A percentile compares a stretch with the other conserved stretches of the same genome.
phyloP scores from a whole-genome alignment of 1,140 invertebrate species.

The Elysia chlorotica region DNA sequence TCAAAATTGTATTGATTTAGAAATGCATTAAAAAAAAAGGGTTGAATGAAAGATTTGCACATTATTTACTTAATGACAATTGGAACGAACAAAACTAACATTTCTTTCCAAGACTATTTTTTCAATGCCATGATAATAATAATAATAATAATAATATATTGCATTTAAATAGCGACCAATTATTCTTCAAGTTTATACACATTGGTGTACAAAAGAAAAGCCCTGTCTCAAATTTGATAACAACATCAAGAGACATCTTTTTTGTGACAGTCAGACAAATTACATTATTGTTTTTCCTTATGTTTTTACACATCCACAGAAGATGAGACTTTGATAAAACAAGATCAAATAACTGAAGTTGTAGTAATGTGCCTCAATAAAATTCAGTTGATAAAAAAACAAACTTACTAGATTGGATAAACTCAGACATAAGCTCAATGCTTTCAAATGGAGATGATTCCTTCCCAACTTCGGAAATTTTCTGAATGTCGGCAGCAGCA shows the following conservation, averaged over 20 bases:
- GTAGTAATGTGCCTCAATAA: not conserved
- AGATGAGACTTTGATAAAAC: not conserved
- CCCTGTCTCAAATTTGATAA: not conserved
- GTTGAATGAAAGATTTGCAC: too few species aligned
- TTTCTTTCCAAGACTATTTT: too few species aligned
- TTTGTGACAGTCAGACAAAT: too few species aligned
- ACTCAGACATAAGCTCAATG: conserved; percentile 20
- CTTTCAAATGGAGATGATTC: conserved; percentile 19
- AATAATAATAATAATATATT: too few species aligned
- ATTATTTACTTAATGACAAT: too few species aligned
- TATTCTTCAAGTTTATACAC: too few species aligned
- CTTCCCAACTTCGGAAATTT: conserved; percentile 20
- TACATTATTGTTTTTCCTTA: too few species aligned
- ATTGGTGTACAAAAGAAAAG: not conserved
- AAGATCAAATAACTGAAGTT: not conserved
- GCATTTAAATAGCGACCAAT: too few species aligned
- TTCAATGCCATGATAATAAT: too few species aligned
- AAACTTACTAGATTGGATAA: conserved; percentile 21
- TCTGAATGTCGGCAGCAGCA: conserved; percentile 9
- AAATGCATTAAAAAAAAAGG: too few species aligned
- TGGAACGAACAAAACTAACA: too few species aligned
- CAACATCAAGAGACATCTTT: not conserved
- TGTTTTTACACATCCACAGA: not conserved
- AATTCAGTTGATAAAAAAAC: not conserved
- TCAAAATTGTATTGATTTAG: too few species aligned